Evolutionary conservation across 2,797 vertebrate genomes (phyloP), one percentile per base, ranked within the genome.

Genomic region (Knipowitschia caucasica): DNA sequence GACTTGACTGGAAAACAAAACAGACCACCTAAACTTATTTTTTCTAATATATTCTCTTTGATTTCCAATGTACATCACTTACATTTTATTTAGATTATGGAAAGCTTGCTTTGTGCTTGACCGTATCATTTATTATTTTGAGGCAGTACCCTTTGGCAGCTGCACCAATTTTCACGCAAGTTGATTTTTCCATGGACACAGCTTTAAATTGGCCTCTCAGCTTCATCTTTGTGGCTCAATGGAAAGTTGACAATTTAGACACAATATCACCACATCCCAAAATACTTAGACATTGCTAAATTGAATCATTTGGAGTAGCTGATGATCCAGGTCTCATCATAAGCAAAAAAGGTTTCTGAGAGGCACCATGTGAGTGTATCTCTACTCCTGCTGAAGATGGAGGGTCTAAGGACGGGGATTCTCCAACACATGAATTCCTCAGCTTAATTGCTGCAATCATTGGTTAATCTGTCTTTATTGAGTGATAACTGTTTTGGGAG

Each of bases 191-290:
- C 7, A 7, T n/a, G 33, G 54, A 25, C 69, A 60, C 60, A 46
- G 45, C 38, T 50, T 52, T 43, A 51, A 73, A 84, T 78, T 75
- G 53, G 55, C 59, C 53, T 62, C 69, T 69, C 67, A 66, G 55
- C 59, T 45, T 18, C 25, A 30, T 33, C 58, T 69, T 34, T 0
- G 12, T 47, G 34, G 56, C 33, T 74, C 61, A 67, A 51, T 58
- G 44, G 34, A 15, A n/a, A 39, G 69, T 75, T 33, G 12, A 49
- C 40, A 66, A 52, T 79, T 71, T 53, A 63, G 65, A 23, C 23
- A 35, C 34, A 47, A 47, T 4, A 59, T 49, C 35, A 23, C 1
- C 15, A 36, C 15, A 34, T 42, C 45, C 38, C 23, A 50, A n/a
- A 38, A 15, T 25, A 36, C 55, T 40, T 17, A 56, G 53, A 33